Conservation (phyloP, 2,797 vertebrate species). For the Cossypha heuglini region DNA sequence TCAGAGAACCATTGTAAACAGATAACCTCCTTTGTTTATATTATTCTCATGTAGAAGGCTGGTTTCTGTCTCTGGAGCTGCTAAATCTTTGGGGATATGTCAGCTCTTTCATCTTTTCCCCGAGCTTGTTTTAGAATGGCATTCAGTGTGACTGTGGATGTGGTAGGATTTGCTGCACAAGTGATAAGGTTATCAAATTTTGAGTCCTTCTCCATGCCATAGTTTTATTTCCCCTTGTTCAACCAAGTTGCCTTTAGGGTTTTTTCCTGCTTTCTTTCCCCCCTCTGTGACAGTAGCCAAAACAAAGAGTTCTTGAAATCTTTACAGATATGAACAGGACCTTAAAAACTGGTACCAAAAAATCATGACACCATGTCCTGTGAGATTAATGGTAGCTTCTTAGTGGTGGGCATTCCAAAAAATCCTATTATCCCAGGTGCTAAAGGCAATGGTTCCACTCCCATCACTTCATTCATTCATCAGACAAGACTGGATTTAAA, state of each 20-base stretch:
- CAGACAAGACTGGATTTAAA: background rate
- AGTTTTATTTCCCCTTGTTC: background rate
- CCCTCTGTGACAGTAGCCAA: background rate
- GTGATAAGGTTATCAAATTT: slow-evolving; percentile 54
- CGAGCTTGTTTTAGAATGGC: slow-evolving; percentile 48
- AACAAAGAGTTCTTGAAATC: background rate
- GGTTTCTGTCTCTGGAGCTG: slow-evolving; percentile 51
- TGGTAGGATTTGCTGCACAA: background rate
- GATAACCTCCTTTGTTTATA: slow-evolving; percentile 63
- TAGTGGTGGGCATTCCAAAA: background rate
- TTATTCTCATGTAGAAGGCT: slow-evolving; percentile 33
- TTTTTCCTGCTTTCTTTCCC: background rate
- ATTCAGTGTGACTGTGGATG: slow-evolving; percentile 17
- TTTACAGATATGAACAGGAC: background rate
- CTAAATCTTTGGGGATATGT: slow-evolving; percentile 47
- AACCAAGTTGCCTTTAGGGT: background rate
- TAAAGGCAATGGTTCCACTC: background rate
- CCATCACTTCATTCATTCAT: background rate
- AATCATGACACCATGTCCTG: background rate
- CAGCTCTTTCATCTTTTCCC: slow-evolving; percentile 70
- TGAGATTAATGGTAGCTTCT: background rate
- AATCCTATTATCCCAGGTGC: background rate
- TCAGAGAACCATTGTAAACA: slow-evolving; percentile 67
- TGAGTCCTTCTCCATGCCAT: background rate
- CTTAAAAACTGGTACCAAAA: background rate